Evolutionary conservation across 2,797 vertebrate genomes (phyloP), one percentile per base, ranked within the genome.

Genomic region (Neosilurus hyrtlii): DNA sequence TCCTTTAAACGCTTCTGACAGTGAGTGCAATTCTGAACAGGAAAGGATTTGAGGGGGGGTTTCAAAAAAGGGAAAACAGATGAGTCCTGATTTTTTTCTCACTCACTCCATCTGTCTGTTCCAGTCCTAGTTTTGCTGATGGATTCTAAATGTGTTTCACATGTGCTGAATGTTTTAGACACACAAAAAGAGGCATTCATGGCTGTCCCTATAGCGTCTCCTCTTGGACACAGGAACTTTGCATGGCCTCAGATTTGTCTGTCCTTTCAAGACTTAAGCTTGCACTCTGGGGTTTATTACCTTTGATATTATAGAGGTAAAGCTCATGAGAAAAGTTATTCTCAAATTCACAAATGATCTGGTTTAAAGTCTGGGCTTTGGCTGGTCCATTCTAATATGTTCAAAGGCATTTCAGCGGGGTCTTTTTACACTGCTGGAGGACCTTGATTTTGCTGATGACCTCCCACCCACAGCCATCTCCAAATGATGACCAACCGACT

Each of bases 131-230:
- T 90, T 86, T 83, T 85, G 87, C 90, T 91, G 91, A 92, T 91
- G 89, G 91, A 87, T 89, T 73, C 90, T 70, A 90, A 93, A 94
- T 92, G 59, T 61, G 43, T 92, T 92, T 92, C 89, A 88, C 81
- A 86, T 94, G 91, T 91, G 87, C 70, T 9, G 81, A 35, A 14
- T 49, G 77, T 80, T 63, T 84, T 24, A 30, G 2, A 10, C 62
- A 24, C 62, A 26, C 43, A 61, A 15, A 78, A 83, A 79, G 62
- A 70, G 51, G 43, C 79, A 65, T 82, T 76, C 79, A 75, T 56
- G 37, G 71, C 0, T 24, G 37, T 18, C 71, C 63, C 72, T 61
- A 3, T n/a, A 62, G 71, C 3, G 12, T 61, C 62, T 43, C 81
- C 83, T 68, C 84, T 9, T 51, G 6, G 79, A 87, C 85, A 65